Conservation (phyloP, 2,113 vertebrate genomes). For the Pelodiscus sinensis region DNA sequence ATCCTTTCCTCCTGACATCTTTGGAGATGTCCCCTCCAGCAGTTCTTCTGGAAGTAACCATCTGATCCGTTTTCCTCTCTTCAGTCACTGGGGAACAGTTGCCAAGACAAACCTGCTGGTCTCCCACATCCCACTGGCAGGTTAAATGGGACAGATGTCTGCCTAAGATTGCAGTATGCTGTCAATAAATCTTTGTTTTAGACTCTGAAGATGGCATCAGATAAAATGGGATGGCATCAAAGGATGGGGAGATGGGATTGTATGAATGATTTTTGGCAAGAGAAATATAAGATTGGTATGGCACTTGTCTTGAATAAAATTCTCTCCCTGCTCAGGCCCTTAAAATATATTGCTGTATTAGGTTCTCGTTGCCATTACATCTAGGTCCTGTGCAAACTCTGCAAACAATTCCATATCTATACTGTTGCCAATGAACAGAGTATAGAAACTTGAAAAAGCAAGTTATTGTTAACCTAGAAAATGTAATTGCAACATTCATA, state of each 20-base stretch:
- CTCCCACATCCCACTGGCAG: no score
- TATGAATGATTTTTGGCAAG: not conserved
- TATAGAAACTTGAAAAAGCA: not conserved
- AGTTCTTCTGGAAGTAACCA: no score
- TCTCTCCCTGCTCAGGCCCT: not conserved
- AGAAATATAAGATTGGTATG: not conserved
- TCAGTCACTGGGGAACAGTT: no score
- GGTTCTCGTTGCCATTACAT: not conserved
- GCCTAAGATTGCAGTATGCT: no score
- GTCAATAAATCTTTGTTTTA: not conserved
- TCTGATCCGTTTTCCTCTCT: no score
- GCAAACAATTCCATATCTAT: not conserved
- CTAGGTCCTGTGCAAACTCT: not conserved
- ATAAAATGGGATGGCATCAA: not conserved
- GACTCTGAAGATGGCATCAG: not conserved
- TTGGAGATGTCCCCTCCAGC: no score
- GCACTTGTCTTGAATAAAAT: not conserved
- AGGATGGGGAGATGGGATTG: not conserved
- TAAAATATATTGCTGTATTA: not conserved
- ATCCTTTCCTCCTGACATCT: no score
- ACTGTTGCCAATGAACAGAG: not conserved
- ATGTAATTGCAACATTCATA: not conserved
- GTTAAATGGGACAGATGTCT: no score
- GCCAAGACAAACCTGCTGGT: no score
- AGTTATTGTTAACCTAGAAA: not conserved